Percentiles rank a stretch among this genome's conserved stretches.
phyloP scores from a whole-genome alignment of 2,888 invertebrate genomes.

The Acleris emargana region DNA sequence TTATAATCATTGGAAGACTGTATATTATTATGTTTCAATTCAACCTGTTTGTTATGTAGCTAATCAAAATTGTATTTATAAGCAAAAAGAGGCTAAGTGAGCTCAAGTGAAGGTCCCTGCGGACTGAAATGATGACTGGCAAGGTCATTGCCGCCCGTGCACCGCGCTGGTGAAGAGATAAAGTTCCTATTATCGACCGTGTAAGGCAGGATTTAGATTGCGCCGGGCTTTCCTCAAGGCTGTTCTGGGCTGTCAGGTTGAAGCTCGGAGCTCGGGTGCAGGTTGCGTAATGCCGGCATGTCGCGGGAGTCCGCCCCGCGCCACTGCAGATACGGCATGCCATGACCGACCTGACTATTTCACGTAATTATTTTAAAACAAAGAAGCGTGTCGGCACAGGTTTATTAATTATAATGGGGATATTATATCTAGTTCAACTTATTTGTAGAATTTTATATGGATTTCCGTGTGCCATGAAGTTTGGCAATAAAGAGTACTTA shows the following conservation, averaged over 20 bases:
- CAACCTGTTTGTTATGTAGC: constrained; percentile 37
- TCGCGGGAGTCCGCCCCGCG: constrained; percentile 10
- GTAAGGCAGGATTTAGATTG: constrained; percentile 57
- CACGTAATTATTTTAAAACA: not conserved
- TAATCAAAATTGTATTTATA: constrained; percentile 31
- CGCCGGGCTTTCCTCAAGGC: constrained; percentile 58
- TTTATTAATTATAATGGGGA: no score
- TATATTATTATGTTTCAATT: constrained; percentile 46
- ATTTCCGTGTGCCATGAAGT: no score
- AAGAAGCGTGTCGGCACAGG: not conserved
- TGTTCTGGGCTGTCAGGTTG: constrained; percentile 47
- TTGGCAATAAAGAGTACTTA: no score
- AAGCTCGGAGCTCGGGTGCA: constrained; percentile 46
- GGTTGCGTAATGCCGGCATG: constrained; percentile 20
- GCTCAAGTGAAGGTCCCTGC: constrained; percentile 58
- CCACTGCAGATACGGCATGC: constrained; percentile 7
- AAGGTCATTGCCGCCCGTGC: constrained; percentile 66
- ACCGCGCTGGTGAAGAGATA: constrained; percentile 32
- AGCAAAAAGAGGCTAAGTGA: constrained; percentile 33
- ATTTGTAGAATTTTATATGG: no score
- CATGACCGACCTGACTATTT: constrained; percentile 7
- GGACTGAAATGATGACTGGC: constrained; percentile 55
- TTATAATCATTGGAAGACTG: constrained; percentile 43
- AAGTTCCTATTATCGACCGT: constrained; percentile 44
- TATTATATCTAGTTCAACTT: no score